Base-by-base conservation (phyloP, 2,888 invertebrate species). In the Pemphredon lugubris region DNA sequence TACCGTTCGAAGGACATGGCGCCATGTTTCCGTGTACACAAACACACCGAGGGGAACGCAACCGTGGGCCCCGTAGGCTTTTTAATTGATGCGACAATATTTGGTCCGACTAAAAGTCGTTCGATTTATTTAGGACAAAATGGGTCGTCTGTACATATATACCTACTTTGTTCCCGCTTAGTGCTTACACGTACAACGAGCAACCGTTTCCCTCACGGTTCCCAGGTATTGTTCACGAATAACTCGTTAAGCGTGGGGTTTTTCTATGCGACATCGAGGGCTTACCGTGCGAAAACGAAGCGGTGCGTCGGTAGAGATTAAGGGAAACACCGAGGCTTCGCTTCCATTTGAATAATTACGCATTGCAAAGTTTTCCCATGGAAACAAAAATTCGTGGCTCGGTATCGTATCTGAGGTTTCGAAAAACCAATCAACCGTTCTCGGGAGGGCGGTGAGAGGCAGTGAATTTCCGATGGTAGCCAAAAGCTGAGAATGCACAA, bases 51-150 rank as follows among this genome's bases (percentile, higher is more conserved):
- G 34, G 51, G 45, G 13, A 39, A 32, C 30, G 34, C 16, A 39
- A 2, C n/a, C 26, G 40, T 53, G 40, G 18, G 9, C 34, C 13
- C 6, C 16, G 50, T 42, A 47, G 63, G 59, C 59, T 65, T 70
- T 82, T 87, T 87, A 87, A 87, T 87, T 86, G 86, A 86, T 83
- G 85, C 83, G 87, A 87, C 86, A 87, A 87, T 87, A 87, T 87
- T 87, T 86, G 87, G 73, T 63, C 76, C 83, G 77, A 70, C 84
- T 79, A 80, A 85, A 83, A 84, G 86, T 85, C 77, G 78, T 50
- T 69, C 77, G 83, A 85, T 87, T 86, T 87, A 86, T 86, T 81
- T 79, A 79, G 77, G 79, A 81, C 63, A 48, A 59, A 67, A 63
- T 61, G 69, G 78, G 64, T 55, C 61, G 45, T 65, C 64, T 72